phyloP scores from a whole-genome alignment of 2,888 invertebrate genomes.

The Ischnus inquisitorius region DNA sequence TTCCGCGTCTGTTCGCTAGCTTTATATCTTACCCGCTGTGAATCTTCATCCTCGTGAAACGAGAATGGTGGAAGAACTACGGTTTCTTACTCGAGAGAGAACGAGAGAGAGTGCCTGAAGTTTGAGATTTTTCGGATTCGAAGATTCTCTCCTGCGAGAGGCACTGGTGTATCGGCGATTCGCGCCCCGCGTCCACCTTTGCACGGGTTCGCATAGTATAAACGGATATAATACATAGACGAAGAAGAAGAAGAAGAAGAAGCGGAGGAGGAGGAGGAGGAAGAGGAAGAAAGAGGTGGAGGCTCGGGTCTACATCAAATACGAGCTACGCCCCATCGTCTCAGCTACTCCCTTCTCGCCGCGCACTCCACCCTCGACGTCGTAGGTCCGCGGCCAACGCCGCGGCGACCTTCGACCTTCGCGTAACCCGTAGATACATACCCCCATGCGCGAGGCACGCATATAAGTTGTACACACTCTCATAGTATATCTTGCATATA shows the following conservation, averaged over 20 bases:
- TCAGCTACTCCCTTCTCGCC: conserved; percentile 75
- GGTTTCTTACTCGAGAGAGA: conserved; percentile 33
- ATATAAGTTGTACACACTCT: conserved; percentile 24
- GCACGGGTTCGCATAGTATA: conserved; percentile 31
- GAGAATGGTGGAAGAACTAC: conserved; percentile 63
- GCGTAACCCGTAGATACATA: conserved; percentile 75
- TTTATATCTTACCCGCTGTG: conserved; percentile 68
- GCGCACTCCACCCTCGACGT: conserved; percentile 58
- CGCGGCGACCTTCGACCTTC: conserved; percentile 76
- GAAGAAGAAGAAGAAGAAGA: conserved; percentile 25
- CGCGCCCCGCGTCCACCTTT: conserved; percentile 55
- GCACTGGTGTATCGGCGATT: conserved; percentile 62
- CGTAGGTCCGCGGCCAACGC: conserved; percentile 72
- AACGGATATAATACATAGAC: conserved; percentile 45
- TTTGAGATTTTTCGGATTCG: conserved; percentile 66
- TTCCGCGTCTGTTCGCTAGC: conserved; percentile 45
- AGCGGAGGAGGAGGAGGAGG: conserved; percentile 24
- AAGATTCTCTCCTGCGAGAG: conserved; percentile 54
- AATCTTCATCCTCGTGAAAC: conserved; percentile 62
- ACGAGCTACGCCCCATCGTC: conserved; percentile 80
- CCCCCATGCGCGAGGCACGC: conserved; percentile 45
- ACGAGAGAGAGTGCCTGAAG: conserved; percentile 39
- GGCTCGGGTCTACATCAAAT: conserved; percentile 81
- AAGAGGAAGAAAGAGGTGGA: conserved; percentile 75
- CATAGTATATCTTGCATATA: conserved; percentile 18